Conservation (phyloP, 1,140 invertebrate genomes). For the Penaeus chinensis region DNA sequence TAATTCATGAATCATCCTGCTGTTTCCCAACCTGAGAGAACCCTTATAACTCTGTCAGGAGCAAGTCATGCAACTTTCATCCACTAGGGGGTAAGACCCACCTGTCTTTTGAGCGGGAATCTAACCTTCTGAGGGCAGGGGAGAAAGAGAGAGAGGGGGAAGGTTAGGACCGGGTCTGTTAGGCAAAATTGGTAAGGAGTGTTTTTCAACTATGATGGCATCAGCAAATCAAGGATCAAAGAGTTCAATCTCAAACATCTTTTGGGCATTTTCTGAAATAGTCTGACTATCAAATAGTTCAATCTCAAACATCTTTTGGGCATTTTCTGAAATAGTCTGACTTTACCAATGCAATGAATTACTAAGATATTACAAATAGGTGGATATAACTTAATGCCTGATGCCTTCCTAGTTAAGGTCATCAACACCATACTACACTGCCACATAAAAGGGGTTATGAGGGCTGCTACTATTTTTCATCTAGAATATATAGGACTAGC, state of each 20-base stretch:
- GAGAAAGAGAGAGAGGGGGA: conserved; percentile 52
- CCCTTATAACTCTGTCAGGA: not conserved
- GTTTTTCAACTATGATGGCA: conserved; percentile 54
- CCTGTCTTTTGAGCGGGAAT: conserved; percentile 61
- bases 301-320: not conserved
- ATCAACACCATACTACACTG: conserved; percentile 18
- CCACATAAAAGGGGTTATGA: conserved; percentile 39
- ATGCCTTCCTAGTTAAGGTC: conserved; percentile 53
- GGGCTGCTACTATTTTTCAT: conserved; percentile 18
- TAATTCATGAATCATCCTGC: not conserved
- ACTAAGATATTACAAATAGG: not conserved
- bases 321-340: too few relatives aligned
- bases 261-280: not conserved
- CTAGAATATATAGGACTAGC: conserved; percentile 43
- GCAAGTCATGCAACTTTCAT: conserved; percentile 30
- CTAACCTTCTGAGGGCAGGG: conserved; percentile 60
- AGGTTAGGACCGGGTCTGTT: conserved; percentile 54
- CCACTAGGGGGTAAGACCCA: conserved; percentile 52
- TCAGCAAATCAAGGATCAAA: not conserved
- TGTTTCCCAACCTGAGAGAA: conserved; percentile 9
- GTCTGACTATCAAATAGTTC: not conserved
- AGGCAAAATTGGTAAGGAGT: conserved; percentile 33
- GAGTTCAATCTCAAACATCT: not conserved
- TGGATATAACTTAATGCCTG: conserved; percentile 6
- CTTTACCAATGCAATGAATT: not conserved